phyloP scores from a whole-genome alignment of 2,888 invertebrate genomes.

The Cephus pulcher region DNA sequence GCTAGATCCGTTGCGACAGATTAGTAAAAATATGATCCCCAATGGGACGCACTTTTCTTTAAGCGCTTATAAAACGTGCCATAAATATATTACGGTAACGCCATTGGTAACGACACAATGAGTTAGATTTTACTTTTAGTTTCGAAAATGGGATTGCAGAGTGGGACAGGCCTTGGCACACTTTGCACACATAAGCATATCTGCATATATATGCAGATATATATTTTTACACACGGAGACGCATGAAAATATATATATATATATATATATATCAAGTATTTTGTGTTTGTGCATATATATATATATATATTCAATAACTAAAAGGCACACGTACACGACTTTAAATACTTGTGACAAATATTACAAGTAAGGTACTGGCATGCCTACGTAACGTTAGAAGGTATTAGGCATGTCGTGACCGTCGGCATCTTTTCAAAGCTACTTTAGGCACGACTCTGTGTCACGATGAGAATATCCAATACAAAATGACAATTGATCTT shows the following conservation, averaged over 20 bases:
- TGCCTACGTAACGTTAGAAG: background rate
- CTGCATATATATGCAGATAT: background rate
- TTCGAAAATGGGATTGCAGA: conserved; percentile 63
- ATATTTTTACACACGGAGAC: background rate
- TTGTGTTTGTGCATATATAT: background rate
- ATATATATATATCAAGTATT: background rate
- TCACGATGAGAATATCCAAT: background rate
- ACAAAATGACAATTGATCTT: background rate
- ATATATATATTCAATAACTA: background rate
- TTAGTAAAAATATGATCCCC: background rate
- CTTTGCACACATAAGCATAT: conserved; percentile 48
- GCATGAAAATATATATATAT: background rate
- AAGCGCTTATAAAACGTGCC: conserved; percentile 25
- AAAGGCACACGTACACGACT: conserved; percentile 14
- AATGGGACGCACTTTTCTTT: background rate
- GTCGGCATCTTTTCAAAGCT: background rate
- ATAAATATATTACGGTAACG: conserved; percentile 49
- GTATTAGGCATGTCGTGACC: background rate
- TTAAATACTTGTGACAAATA: conserved; percentile 20
- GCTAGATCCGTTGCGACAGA: background rate
- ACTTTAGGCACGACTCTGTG: background rate
- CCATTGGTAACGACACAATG: conserved; percentile 57
- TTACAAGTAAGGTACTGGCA: conserved; percentile 11
- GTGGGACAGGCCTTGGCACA: conserved; percentile 63
- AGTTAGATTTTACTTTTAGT: conserved; percentile 67